Percentiles rank a stretch among this genome's conserved stretches.
Evolutionary conservation across 2,888 invertebrate species (phyloP).

Genomic region (Cepaea hortensis): DNA sequence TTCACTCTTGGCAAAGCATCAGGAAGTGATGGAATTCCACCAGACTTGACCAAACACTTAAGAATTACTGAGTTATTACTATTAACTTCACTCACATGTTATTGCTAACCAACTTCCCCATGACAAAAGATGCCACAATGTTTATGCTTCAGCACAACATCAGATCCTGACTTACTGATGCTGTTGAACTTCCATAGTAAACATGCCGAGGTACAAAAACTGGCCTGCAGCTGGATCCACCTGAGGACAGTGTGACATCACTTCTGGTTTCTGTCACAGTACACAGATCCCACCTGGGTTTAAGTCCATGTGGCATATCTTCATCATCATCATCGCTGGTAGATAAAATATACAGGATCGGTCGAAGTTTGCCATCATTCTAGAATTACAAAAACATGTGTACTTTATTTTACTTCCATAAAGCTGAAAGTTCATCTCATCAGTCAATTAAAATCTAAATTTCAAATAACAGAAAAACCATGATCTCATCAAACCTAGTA

Average conservation of each 20-base stretch:
- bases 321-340: not conserved
- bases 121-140: too few relatives aligned
- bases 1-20: too few relatives aligned
- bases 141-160: too few relatives aligned
- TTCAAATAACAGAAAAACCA: too few relatives aligned
- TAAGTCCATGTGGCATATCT: not conserved
- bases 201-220: not conserved
- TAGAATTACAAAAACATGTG: not conserved
- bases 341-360: constrained; percentile 15
- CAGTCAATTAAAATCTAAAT: too few relatives aligned
- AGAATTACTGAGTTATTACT: too few relatives aligned
- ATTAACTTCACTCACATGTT: too few relatives aligned
- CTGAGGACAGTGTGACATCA: constrained; percentile 25
- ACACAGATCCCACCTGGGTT: constrained; percentile 17
- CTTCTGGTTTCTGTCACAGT: constrained; percentile 16
- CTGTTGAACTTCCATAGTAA: not conserved
- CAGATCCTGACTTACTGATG: not conserved
- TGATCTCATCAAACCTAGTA: too few relatives aligned
- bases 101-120: too few relatives aligned
- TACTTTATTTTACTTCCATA: not conserved
- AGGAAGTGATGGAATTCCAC: too few relatives aligned
- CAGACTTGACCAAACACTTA: too few relatives aligned
- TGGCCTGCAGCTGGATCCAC: constrained; percentile 16
- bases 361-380: constrained; percentile 5
- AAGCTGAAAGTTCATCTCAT: too few relatives aligned